A percentile compares a stretch with the other conserved stretches of the same genome.
Evolutionary conservation across 2,888 invertebrate genomes (phyloP).

Genomic region (Marronus borbonicus): DNA sequence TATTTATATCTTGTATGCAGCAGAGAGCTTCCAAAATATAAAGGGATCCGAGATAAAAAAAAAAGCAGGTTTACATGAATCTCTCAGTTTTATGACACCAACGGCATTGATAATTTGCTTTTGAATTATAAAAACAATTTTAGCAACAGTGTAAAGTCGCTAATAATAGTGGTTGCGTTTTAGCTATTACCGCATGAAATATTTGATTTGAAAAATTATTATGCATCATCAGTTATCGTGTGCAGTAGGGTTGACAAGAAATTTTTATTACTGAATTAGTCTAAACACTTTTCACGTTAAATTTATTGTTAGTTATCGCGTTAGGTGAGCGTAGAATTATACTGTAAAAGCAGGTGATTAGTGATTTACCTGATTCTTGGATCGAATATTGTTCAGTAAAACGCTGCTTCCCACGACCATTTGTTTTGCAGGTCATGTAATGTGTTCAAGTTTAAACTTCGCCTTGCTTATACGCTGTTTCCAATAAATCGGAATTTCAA

Average conservation of each 20-base stretch:
- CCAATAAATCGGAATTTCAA: constrained; percentile 17
- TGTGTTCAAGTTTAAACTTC: constrained; percentile 57
- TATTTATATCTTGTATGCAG: no score
- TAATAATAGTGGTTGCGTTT: constrained; percentile 11
- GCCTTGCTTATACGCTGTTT: constrained; percentile 34
- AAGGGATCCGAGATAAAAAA: no score
- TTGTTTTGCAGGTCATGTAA: constrained; percentile 66
- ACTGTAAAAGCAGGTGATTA: constrained; percentile 50
- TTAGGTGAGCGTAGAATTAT: constrained; percentile 54
- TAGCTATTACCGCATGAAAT: constrained; percentile 11
- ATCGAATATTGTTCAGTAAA: constrained; percentile 66
- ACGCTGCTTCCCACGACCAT: constrained; percentile 67
- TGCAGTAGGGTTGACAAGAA: constrained; percentile 13
- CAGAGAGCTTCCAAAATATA: no score
- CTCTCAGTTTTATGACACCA: no score
- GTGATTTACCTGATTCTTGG: constrained; percentile 68
- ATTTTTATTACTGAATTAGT: constrained; percentile 9
- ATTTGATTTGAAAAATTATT: constrained; percentile 8
- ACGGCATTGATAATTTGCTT: no score
- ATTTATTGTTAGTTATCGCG: constrained; percentile 30
- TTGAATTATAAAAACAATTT: no score
- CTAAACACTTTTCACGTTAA: constrained; percentile 31
- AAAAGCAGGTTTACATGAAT: no score
- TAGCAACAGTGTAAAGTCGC: not conserved
- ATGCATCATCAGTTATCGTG: constrained; percentile 28